These are phyloP conservation scores for Cartodere bifasciata DNA, from an alignment of 2,888 invertebrate genomes.

Conservation along the genomic window DNA sequence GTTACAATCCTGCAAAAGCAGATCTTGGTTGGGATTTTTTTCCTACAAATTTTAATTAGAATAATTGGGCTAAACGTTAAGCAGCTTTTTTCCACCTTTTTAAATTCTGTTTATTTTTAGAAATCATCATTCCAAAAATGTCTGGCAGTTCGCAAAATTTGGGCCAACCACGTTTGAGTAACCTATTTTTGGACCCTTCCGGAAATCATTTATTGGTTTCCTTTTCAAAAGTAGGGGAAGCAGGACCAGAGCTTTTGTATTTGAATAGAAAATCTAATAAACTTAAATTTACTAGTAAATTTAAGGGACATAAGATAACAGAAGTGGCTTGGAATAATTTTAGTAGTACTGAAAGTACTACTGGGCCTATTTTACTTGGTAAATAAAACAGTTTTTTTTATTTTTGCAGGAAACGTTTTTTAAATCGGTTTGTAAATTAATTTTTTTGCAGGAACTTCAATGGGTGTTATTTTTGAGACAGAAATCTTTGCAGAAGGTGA, in stretches of 20 bases:
- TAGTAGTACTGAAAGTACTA: conserved; percentile 53
- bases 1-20: too few relatives aligned
- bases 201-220: conserved; percentile 75
- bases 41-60: too few relatives aligned
- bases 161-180: conserved; percentile 46
- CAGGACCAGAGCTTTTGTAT: conserved; percentile 65
- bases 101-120: too few relatives aligned
- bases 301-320: conserved; percentile 71
- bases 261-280: conserved; percentile 64
- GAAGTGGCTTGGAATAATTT: conserved; percentile 82
- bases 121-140: too few relatives aligned
- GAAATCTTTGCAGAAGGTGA: conserved; percentile 75
- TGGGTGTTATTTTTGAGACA: conserved; percentile 82
- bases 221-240: conserved; percentile 45
- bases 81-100: too few relatives aligned
- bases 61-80: too few relatives aligned
- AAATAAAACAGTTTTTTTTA: conserved; percentile 8
- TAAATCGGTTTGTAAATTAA: neutral
- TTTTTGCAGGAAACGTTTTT: neutral
- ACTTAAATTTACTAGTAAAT: conserved; percentile 52
- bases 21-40: too few relatives aligned
- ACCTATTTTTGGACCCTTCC: conserved; percentile 72
- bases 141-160: conserved; percentile 52
- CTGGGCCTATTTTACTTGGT: conserved; percentile 69
- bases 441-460: conserved; percentile 72